Evolutionary conservation across 2,113 vertebrate genomes (phyloP), one percentile per base, ranked within the genome.

Genomic region (Garra rufa): DNA sequence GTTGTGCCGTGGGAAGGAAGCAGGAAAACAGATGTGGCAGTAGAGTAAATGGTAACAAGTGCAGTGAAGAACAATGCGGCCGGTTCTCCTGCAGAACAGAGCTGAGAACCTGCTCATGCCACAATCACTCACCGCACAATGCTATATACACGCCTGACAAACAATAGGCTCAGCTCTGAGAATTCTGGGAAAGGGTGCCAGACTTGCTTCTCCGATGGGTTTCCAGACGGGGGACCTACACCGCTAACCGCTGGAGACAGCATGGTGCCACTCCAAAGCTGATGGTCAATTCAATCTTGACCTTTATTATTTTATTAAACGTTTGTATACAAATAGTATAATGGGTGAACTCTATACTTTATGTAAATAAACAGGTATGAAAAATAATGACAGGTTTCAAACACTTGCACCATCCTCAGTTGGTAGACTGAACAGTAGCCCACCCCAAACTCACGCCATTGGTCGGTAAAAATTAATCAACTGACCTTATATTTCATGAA

Each of bases 181-280:
- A 95, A 96, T 95, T 95, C 95, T 94, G 96, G 93, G 94, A 97
- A 96, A 95, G 90, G 65, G 90, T 91, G 88, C 89, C 89, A 85
- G 88, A 90, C 90, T 91, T 87, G 90, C 91, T 92, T 94, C 92
- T 94, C 93, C 89, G 88, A 88, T 46, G 89, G 89, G 86, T 89
- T 90, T 87, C 90, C 34, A 76, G 76, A 69, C 43, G 34, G 71
- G 87, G 75, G 76, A 82, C 83, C 67, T 48, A 48, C 71, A 41
- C 26, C 88, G 91, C 91, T 89, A 84, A 91, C 76, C 85, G 83
- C 90, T 86, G 89, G 92, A 93, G 92, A 94, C 92, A 87, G 88
- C 87, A 61, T 81, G 91, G 92, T 93, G 93, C 92, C 92, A 74
- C 52, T 44, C 11, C 5, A 26, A 7, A 6, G 8, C 28, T 75